These are phyloP conservation scores for Pteromalus puparum DNA, from an alignment of 1,140 invertebrate genomes.

Conservation along the genomic window DNA sequence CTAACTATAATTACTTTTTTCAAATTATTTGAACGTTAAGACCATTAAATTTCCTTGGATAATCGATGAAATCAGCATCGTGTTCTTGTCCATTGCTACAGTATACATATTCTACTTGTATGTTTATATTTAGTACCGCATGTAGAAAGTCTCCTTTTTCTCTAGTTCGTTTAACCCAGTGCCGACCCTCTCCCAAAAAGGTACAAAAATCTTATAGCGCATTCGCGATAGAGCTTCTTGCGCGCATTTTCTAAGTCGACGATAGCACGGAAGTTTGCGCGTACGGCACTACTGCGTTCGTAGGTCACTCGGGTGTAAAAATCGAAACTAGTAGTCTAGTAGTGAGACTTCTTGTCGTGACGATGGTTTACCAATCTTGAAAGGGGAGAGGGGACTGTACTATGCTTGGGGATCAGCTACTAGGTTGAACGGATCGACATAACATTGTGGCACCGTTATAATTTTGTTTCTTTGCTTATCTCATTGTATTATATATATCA, in stretches of 20 bases:
- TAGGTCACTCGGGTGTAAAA: neutral
- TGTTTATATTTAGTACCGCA: slow-evolving; percentile 1
- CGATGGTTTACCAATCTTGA: neutral
- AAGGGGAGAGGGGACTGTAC: neutral
- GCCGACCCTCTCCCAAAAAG: neutral
- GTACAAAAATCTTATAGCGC: neutral
- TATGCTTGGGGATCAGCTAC: too few species aligned
- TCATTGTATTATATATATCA: too few species aligned
- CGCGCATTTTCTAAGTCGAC: neutral
- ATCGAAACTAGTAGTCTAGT: neutral
- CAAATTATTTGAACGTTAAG: too few species aligned
- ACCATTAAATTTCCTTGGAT: too few species aligned
- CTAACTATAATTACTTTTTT: too few species aligned
- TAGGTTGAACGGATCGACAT: too few species aligned
- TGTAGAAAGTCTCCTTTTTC: neutral
- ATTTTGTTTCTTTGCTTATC: too few species aligned
- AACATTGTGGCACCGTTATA: too few species aligned
- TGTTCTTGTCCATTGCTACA: neutral
- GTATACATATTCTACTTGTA: neutral
- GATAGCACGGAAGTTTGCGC: neutral
- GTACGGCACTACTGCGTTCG: neutral
- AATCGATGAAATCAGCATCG: too few species aligned
- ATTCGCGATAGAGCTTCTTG: slow-evolving; percentile 4
- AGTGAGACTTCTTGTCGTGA: neutral
- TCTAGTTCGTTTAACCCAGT: neutral